Percentiles rank a stretch among this genome's conserved stretches.
These are phyloP conservation scores for Archips xylosteana DNA, from an alignment of 2,888 invertebrate genomes.

Conservation along the genomic window DNA sequence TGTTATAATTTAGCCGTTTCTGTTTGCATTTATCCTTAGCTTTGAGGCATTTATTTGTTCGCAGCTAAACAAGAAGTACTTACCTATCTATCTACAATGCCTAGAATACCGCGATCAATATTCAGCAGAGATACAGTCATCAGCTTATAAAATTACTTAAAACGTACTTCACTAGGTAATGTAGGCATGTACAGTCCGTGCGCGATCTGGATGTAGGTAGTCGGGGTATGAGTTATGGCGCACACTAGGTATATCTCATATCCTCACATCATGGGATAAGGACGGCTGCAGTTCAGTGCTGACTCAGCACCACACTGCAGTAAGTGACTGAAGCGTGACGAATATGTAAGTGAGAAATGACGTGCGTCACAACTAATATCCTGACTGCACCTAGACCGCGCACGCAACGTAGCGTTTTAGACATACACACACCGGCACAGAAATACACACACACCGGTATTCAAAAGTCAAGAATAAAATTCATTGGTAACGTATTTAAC, in stretches of 20 bases:
- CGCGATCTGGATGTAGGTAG: too few species aligned
- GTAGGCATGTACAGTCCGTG: neutral
- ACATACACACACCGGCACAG: conserved; percentile 3
- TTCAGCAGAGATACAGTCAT: conserved; percentile 31
- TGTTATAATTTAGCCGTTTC: neutral
- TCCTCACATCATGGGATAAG: too few species aligned
- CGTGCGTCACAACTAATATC: too few species aligned
- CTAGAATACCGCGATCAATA: conserved; percentile 25
- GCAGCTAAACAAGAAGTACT: neutral
- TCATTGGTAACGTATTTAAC: conserved; percentile 83
- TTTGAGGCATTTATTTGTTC: neutral
- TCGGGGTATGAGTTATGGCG: too few species aligned
- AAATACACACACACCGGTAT: conserved; percentile 2
- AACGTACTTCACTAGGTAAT: conserved; percentile 31
- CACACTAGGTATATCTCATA: too few species aligned
- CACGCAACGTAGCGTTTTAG: neutral
- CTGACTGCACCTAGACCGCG: too few species aligned
- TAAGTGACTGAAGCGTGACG: too few species aligned
- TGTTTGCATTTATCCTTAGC: neutral
- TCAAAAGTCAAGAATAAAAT: conserved; percentile 57
- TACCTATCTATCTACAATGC: conserved; percentile 17
- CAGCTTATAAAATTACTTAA: conserved; percentile 21
- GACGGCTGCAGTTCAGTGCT: too few species aligned
- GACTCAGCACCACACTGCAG: too few species aligned
- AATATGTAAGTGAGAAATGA: too few species aligned